A percentile compares a stretch with the other conserved stretches of the same genome.
Conservation (phyloP, 2,888 invertebrate genomes). For the Epinotia brunnichana region DNA sequence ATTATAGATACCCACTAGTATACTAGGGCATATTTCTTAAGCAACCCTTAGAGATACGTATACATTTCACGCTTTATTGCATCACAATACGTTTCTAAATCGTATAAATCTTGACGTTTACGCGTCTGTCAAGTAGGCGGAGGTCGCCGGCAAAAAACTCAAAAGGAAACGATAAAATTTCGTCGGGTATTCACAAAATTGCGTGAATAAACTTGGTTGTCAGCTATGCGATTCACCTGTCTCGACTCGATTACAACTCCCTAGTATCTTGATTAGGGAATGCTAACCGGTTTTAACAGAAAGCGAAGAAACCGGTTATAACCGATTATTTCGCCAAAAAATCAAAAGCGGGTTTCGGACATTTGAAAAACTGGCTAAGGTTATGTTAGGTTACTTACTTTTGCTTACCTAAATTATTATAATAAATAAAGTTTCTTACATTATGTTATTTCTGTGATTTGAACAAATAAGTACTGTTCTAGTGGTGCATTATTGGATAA, state of each 20-base stretch:
- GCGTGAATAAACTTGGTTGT: neutral
- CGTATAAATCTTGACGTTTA: neutral
- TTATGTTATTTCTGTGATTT: too few species aligned
- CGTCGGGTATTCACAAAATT: neutral
- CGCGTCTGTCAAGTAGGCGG: neutral
- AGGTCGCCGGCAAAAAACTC: neutral
- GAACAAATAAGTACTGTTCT: too few species aligned
- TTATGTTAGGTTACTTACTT: too few species aligned
- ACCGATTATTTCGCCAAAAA: too few species aligned
- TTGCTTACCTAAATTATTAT: too few species aligned
- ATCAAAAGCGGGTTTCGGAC: too few species aligned
- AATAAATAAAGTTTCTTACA: too few species aligned
- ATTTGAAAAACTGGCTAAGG: too few species aligned
- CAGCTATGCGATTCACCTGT: neutral
- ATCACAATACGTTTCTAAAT: neutral
- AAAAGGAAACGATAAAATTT: conserved; percentile 4
- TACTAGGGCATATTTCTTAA: neutral
- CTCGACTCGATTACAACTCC: neutral
- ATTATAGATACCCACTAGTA: neutral
- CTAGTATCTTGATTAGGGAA: neutral
- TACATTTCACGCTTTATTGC: neutral
- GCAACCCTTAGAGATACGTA: neutral
- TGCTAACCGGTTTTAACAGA: too few species aligned
- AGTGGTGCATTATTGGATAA: too few species aligned
- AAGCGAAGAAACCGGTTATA: too few species aligned